Evolutionary conservation across 1,140 invertebrate genomes (phyloP).

Genomic region (Papilio polytes): DNA sequence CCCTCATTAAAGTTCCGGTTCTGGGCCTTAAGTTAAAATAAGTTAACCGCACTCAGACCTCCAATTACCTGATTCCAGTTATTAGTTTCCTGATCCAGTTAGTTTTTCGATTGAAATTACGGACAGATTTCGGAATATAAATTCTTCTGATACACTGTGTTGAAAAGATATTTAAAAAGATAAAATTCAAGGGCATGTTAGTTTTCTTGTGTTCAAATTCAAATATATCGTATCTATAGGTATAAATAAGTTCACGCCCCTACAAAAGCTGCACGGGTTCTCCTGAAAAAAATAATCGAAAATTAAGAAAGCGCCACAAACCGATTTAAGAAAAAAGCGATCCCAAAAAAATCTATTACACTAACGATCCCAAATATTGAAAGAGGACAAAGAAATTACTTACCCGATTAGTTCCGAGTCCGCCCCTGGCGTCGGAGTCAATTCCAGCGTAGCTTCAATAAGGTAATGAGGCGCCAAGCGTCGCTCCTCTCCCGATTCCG

Average conservation of each 20-base stretch:
- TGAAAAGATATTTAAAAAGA: neutral
- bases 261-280: neutral
- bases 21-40: conserved; percentile 54
- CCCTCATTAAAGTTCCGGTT: conserved; percentile 49
- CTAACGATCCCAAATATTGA: conserved; percentile 22
- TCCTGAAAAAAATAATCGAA: conserved; percentile 14
- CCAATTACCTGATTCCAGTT: conserved; percentile 66
- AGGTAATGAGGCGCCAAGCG: conserved; percentile 71
- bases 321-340: neutral
- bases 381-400: conserved; percentile 15
- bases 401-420: conserved; percentile 36
- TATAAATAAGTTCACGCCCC: neutral
- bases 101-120: conserved; percentile 52
- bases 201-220: neutral
- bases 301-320: conserved; percentile 13
- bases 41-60: conserved; percentile 46
- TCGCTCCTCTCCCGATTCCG: conserved; percentile 52
- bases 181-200: neutral
- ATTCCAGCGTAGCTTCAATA: conserved; percentile 53
- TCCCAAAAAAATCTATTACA: conserved; percentile 17
- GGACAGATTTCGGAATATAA: conserved; percentile 45
- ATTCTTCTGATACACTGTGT: too few species aligned
- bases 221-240: neutral
- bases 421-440: conserved; percentile 34
- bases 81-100: too few species aligned